Evolutionary conservation across 2,113 vertebrate species (phyloP).

Genomic region (Grantiella picta): DNA sequence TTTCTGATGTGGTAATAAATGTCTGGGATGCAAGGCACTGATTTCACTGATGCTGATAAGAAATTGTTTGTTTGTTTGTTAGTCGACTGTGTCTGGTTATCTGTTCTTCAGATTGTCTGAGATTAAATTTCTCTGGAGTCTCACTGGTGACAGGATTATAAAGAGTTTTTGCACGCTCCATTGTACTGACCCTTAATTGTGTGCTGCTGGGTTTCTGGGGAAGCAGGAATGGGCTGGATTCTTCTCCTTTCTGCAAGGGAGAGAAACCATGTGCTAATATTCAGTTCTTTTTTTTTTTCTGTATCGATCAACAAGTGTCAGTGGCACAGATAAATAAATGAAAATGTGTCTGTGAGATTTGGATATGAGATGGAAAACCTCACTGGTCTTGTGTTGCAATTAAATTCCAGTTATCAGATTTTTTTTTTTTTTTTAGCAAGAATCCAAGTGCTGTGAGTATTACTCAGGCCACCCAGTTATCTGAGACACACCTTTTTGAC

Average conservation of each 20-base stretch:
- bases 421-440: background rate
- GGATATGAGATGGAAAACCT: background rate
- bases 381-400: background rate
- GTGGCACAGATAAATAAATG: background rate
- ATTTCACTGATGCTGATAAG: background rate
- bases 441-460: background rate
- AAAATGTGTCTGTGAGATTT: background rate
- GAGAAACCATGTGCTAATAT: background rate
- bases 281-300: background rate
- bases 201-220: background rate
- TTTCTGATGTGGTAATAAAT: background rate
- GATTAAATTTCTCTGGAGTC: slow-evolving; percentile 15
- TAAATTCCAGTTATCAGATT: background rate
- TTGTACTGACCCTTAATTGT: background rate
- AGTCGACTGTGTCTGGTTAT: background rate
- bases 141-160: background rate
- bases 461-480: background rate
- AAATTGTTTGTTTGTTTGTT: background rate
- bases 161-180: background rate
- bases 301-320: background rate
- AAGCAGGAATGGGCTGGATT: background rate
- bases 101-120: background rate
- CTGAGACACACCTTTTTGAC: rapidly evolving
- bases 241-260: background rate
- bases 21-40: background rate